Conservation (phyloP, 2,797 vertebrate species). For the Florisuga fusca region DNA sequence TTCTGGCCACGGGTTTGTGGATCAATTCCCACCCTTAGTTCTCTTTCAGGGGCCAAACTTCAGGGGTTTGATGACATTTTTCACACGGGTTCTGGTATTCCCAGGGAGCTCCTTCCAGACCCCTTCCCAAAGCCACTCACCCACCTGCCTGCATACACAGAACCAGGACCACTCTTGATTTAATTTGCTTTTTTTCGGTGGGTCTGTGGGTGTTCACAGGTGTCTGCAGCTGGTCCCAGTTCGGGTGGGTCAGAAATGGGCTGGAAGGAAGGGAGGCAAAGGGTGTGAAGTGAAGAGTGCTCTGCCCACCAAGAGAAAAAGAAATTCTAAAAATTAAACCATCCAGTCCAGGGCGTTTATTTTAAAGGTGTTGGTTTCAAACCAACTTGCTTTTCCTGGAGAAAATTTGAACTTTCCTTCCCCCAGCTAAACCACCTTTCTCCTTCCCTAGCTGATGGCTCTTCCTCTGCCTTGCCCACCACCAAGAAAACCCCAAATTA, state of each 20-base stretch:
- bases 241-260: background rate
- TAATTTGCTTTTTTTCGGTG: background rate
- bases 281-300: accelerated
- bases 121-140: accelerated
- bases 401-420: background rate
- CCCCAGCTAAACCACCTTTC: background rate
- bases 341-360: background rate
- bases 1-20: background rate
- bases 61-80: background rate
- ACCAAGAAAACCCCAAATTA: background rate
- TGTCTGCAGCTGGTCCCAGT: background rate
- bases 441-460: accelerated
- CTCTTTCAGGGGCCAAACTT: background rate
- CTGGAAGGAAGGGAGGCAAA: background rate
- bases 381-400: accelerated
- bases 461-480: background rate
- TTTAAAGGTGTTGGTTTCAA: background rate
- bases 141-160: background rate
- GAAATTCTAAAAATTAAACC: background rate
- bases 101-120: background rate
- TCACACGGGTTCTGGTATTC: accelerated
- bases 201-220: accelerated
- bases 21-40: background rate
- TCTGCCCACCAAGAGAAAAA: background rate
- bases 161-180: accelerated